Percentiles rank a stretch among this genome's conserved stretches.
Conservation (phyloP, 2,888 invertebrate species). For the Branchipolynoe longqiensis region DNA sequence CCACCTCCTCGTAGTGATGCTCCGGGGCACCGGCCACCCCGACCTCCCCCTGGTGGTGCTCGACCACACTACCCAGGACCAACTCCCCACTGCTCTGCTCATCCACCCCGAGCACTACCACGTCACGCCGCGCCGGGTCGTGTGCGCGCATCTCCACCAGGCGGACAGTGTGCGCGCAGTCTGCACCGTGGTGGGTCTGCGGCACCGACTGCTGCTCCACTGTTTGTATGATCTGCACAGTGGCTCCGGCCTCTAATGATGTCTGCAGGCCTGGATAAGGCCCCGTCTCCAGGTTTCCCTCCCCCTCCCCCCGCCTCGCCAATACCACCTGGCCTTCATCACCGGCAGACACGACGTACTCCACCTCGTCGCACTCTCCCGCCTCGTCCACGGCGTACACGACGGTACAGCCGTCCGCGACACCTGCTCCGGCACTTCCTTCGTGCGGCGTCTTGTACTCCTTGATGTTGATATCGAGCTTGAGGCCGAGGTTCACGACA, state of each 20-base stretch:
- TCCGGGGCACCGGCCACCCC: too few relatives aligned
- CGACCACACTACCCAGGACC: too few relatives aligned
- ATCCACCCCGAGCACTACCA: not conserved
- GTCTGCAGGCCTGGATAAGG: too few relatives aligned
- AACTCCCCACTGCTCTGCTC: too few relatives aligned
- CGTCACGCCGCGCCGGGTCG: not conserved
- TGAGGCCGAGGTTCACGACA: slow-evolving; percentile 59
- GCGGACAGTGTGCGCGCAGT: not conserved
- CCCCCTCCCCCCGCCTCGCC: not conserved
- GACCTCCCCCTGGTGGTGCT: too few relatives aligned
- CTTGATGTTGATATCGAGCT: slow-evolving; percentile 57
- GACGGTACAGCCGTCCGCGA: not conserved
- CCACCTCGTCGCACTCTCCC: not conserved
- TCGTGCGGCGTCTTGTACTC: slow-evolving; percentile 45
- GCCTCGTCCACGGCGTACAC: not conserved
- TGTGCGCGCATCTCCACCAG: not conserved
- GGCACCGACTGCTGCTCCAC: not conserved
- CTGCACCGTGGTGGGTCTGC: not conserved
- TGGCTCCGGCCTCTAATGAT: too few relatives aligned
- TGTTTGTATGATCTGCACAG: too few relatives aligned
- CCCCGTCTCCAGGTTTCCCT: not conserved
- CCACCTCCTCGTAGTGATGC: too few relatives aligned
- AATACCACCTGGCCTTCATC: slow-evolving; percentile 24
- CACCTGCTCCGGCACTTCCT: not conserved
- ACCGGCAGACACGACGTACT: slow-evolving; percentile 2